Evolutionary conservation across 2,113 vertebrate species (phyloP), one percentile per base, ranked within the genome.

Genomic region (Thunnus thynnus): DNA sequence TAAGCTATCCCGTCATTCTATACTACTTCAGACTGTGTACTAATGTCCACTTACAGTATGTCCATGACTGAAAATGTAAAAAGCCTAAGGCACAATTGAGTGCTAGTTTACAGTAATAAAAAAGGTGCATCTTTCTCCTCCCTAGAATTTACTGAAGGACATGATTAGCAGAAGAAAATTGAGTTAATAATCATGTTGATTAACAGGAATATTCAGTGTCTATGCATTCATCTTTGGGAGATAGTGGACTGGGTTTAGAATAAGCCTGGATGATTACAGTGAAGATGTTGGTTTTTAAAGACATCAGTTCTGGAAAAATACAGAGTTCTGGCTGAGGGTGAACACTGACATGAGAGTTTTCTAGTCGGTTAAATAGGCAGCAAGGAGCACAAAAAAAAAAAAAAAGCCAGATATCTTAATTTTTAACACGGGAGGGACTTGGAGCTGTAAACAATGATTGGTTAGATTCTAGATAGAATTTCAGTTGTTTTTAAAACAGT

Each of bases 101-200:
- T 68, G 84, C 67, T 74, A 64, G 73, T 58, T 89, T 84, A 91
- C 87, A 91, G 88, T 89, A 91, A 93, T 56, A 13, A 68, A n/a
- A 88, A 94, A 93, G 85, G 89, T 92, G 93, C 90, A 72, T 89
- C 17, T 64, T 86, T 57, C 63, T 78, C 63, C 68, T 83, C 85
- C 84, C 71, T 32, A 61, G 11, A 27, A 27, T 56, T 30, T 36
- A 86, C 30, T 57, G 57, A 64, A 58, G 25, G 57, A 22, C 46
- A 72, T 47, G 61, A 71, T 67, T 51, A 22, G 67, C 57, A 48
- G 68, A 69, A 67, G 58, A 54, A 62, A 70, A 69, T 46, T 14
- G 47, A 80, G 36, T 6, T 12, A 83, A 16, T 57, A 75, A 86
- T 52, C 22, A 5, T 25, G 16, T 73, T 77, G 57, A 41, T 41